A percentile compares a stretch with the other conserved stretches of the same genome.
Evolutionary conservation across 1,140 invertebrate species (phyloP).

Genomic region (Helicorthomorpha holstii): DNA sequence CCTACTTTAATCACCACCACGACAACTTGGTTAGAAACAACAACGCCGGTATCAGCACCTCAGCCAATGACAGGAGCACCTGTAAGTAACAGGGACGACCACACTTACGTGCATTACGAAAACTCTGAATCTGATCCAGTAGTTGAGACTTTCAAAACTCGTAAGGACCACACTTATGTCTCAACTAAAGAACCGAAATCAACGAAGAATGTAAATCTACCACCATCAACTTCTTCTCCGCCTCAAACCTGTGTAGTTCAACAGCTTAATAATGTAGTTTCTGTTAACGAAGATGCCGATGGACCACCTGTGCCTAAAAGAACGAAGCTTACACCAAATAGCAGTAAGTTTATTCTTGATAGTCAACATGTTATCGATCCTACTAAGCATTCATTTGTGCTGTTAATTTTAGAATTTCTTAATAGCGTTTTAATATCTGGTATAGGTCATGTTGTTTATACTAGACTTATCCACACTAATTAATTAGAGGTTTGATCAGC

Average conservation of each 20-base stretch:
- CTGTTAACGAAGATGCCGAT: neutral
- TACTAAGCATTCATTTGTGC: conserved; percentile 15
- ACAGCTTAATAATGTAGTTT: neutral
- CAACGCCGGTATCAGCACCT: neutral
- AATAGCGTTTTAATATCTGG: conserved; percentile 20
- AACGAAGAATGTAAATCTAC: neutral
- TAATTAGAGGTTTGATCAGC: neutral
- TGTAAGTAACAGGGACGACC: too few species aligned
- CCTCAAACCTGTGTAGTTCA: neutral
- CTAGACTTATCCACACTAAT: conserved; percentile 4
- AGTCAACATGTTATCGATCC: neutral
- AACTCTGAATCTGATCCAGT: neutral
- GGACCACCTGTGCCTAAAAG: neutral
- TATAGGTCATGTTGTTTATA: conserved; percentile 20
- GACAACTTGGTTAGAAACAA: neutral
- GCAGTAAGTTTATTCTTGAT: neutral
- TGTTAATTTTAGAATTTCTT: conserved; percentile 19
- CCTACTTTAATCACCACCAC: neutral
- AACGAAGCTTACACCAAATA: neutral
- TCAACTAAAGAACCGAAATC: neutral
- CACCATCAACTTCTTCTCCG: neutral
- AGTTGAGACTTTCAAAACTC: neutral
- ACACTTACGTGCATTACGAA: conserved; percentile 5
- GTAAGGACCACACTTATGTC: conserved; percentile 6
- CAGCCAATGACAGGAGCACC: too few species aligned